phyloP scores from a whole-genome alignment of 1,140 invertebrate species.

The Cotesia chilonis region DNA sequence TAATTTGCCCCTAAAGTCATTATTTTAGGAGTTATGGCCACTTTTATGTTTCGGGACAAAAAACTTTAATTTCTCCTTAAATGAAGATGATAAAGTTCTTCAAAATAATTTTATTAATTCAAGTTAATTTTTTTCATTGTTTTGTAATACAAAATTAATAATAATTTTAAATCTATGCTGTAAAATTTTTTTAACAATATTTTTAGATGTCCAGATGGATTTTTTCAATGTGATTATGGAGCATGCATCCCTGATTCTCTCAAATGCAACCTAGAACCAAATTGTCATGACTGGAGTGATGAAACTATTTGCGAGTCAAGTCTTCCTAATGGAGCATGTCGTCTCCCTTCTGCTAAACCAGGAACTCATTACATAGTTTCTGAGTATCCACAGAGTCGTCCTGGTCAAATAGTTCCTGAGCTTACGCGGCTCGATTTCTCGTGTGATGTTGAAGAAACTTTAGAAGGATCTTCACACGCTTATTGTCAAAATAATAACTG shows the following conservation, averaged over 20 bases:
- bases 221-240: constrained; percentile 67
- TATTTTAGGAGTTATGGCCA: too few relatives aligned
- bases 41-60: too few relatives aligned
- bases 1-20: too few relatives aligned
- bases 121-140: too few relatives aligned
- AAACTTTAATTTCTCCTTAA: too few relatives aligned
- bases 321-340: constrained; percentile 48
- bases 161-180: too few relatives aligned
- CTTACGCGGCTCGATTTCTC: constrained; percentile 47
- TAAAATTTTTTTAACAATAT: background rate
- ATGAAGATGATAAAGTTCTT: too few relatives aligned
- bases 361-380: constrained; percentile 43
- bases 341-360: constrained; percentile 45
- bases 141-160: too few relatives aligned
- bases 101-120: too few relatives aligned
- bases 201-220: constrained; percentile 52
- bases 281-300: constrained; percentile 69
- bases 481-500: constrained; percentile 49
- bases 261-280: constrained; percentile 54
- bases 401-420: constrained; percentile 49
- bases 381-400: constrained; percentile 45
- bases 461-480: constrained; percentile 47
- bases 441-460: constrained; percentile 40
- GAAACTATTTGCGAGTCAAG: constrained; percentile 57
- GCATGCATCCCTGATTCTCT: constrained; percentile 64